These are phyloP conservation scores for Meloe dianella DNA, from an alignment of 2,888 invertebrate genomes.

Conservation along the genomic window DNA sequence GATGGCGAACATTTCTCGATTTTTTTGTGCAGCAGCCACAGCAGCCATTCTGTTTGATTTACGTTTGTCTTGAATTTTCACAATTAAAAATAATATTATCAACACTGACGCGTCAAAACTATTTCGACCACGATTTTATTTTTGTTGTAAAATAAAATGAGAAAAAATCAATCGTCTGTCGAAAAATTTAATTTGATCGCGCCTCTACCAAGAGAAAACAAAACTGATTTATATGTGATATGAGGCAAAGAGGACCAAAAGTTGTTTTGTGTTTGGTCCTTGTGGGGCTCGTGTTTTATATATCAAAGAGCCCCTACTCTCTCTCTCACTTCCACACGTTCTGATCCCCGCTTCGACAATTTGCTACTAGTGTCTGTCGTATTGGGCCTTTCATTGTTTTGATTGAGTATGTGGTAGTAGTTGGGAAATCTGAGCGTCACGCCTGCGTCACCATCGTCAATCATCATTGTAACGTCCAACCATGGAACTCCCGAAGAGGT, in stretches of 20 bases:
- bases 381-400: conserved; percentile 58
- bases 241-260: conserved; percentile 50
- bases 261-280: conserved; percentile 44
- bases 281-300: conserved; percentile 52
- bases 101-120: conserved; percentile 55
- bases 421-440: conserved; percentile 62
- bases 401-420: not conserved
- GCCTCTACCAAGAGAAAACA: not conserved
- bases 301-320: conserved; percentile 57
- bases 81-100: conserved; percentile 39
- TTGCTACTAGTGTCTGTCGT: conserved; percentile 28
- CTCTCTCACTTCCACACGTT: conserved; percentile 59
- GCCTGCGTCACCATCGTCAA: conserved; percentile 64
- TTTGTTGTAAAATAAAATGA: not conserved
- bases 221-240: conserved; percentile 46
- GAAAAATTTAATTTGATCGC: conserved; percentile 47
- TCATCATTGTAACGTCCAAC: conserved; percentile 50
- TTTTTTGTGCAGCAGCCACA: conserved; percentile 91
- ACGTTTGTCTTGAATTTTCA: conserved; percentile 36
- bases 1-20: conserved; percentile 95
- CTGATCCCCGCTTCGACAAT: conserved; percentile 28
- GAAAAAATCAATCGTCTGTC: conserved; percentile 53
- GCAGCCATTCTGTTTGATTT: conserved; percentile 70
- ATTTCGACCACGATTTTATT: conserved; percentile 64
- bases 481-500: conserved; percentile 48